Evolutionary conservation across 1,140 invertebrate genomes (phyloP), one percentile per base, ranked within the genome.

Genomic region (Tetragonula clypearis): DNA sequence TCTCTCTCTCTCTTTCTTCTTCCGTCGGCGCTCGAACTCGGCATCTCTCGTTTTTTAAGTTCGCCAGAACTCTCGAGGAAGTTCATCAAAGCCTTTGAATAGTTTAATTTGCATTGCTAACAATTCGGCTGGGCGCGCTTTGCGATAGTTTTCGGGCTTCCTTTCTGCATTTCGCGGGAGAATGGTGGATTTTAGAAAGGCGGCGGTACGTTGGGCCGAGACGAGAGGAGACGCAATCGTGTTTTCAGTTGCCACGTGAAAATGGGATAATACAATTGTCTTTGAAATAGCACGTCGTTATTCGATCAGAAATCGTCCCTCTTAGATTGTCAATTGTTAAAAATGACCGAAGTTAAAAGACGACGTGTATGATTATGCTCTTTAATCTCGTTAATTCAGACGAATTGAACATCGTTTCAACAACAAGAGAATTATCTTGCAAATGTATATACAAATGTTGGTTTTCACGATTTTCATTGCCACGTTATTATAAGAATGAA

Each of bases 101-200:
- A 82, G 82, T 91, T 90, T 88, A 90, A 90, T 91, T 92, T 91
- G 85, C 88, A 90, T 91, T 90, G 74, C 81, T 91, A 91, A 91
- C 84, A 88, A 88, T 86, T 84, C 91, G 87, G 90, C 84, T 68
- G 56, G 65, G 81, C 56, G 76, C 30, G 81, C 72, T 73, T 69
- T 66, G 76, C 82, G 88, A 90, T 90, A 90, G 81, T 80, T 87
- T 86, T 77, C 72, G 53, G 49, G 55, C 69, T 87, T 82, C 71
- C 85, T 82, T 68, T 87, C 77, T 82, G 65, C 68, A 65, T 79
- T 84, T 82, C 55, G 49, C 81, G 30, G 75, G 60, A 15, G 53
- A 30, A 21, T 60, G 41, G 21, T 58, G 66, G 78, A 78, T 78
- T 77, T 84, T 84, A 84, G 30, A 30, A 79, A 26, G 26, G 14